Evolutionary conservation across 2,797 vertebrate genomes (phyloP).

Genomic region (Coluber constrictor): DNA sequence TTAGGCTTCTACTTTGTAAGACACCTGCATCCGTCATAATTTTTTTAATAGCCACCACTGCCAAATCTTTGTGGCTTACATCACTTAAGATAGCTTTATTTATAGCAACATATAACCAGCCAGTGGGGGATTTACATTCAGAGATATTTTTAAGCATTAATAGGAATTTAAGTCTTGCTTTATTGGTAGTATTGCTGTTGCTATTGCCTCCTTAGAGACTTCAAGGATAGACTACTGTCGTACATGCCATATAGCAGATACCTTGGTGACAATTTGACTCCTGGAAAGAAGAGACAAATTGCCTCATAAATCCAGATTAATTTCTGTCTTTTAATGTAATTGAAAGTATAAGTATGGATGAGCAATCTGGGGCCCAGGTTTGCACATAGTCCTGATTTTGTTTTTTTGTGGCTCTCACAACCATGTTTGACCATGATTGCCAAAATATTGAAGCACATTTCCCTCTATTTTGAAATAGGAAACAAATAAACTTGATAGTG

Average conservation of each 20-base stretch:
- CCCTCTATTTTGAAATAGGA: neutral
- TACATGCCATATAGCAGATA: neutral
- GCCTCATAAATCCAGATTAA: neutral
- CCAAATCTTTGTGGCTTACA: conserved; percentile 42
- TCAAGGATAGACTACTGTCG: neutral
- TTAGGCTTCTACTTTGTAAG: conserved; percentile 12
- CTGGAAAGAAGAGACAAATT: neutral
- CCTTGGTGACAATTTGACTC: neutral
- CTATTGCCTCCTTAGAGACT: neutral
- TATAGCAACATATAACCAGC: conserved; percentile 38
- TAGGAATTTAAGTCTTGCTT: conserved; percentile 30
- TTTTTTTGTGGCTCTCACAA: neutral
- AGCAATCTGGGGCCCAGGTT: neutral
- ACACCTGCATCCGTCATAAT: neutral
- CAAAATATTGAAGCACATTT: neutral
- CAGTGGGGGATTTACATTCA: conserved; percentile 11
- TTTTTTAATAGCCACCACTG: conserved; percentile 10
- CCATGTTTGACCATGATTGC: neutral
- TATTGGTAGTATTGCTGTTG: neutral
- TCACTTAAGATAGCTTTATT: conserved; percentile 45
- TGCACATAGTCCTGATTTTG: neutral
- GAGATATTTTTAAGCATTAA: neutral
- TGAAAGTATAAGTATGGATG: neutral
- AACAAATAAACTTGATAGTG: neutral
- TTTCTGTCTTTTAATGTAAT: neutral